Percentiles rank a stretch among this genome's conserved stretches.
These are phyloP conservation scores for Eriocheir sinensis DNA, from an alignment of 1,140 invertebrate genomes.

Conservation along the genomic window DNA sequence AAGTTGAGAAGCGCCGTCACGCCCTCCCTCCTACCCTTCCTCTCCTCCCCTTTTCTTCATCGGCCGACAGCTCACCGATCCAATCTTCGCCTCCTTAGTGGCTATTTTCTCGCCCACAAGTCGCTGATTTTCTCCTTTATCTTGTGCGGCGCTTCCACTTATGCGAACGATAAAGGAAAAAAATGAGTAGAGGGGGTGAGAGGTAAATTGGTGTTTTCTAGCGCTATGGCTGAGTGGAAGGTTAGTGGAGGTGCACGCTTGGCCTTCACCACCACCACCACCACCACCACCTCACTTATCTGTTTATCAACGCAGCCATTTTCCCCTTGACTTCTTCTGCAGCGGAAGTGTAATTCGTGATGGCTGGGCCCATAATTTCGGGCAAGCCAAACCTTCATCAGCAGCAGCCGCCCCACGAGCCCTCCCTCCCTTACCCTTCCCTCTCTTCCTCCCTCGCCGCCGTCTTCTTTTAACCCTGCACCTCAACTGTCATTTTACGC, in stretches of 20 bases:
- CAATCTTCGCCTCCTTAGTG: neutral
- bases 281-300: neutral
- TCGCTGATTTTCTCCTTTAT: no score
- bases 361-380: neutral
- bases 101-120: neutral
- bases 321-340: neutral
- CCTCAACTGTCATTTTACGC: neutral
- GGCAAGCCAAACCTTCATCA: neutral
- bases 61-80: no score
- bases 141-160: no score
- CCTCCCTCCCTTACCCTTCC: neutral
- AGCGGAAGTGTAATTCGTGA: neutral
- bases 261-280: neutral
- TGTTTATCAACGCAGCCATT: neutral
- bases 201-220: no score
- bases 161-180: no score
- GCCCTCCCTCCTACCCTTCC: no score
- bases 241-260: neutral
- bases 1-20: no score
- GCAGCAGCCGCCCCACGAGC: neutral
- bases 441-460: no score
- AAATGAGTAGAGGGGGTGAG: no score
- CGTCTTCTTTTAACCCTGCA: no score
- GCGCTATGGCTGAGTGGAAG: no score
- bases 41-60: no score